Percentiles rank a stretch among this genome's conserved stretches.
Conservation (phyloP, 30 jellyfish, hydroid and myxozoan species). For the Hydractinia symbiolongicarpus region DNA sequence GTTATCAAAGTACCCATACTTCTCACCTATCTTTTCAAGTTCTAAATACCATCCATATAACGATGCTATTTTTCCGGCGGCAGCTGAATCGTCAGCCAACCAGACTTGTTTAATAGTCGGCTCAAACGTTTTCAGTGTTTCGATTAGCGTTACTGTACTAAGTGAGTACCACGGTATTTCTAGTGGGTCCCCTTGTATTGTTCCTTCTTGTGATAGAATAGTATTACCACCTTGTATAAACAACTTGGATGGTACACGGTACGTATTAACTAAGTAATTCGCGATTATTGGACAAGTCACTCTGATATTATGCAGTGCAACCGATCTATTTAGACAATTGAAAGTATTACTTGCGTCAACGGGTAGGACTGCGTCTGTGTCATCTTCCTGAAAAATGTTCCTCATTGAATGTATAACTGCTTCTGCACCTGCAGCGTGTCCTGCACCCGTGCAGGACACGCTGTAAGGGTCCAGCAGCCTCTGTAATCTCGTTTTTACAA, state of each 20-base stretch:
- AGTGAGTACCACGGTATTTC: background rate
- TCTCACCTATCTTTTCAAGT: background rate
- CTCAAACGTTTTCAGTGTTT: background rate
- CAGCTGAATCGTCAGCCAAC: slow-evolving; percentile 25
- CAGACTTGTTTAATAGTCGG: slow-evolving; percentile 2
- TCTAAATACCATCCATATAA: background rate
- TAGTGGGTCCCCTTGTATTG: background rate
- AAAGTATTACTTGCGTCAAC: too few species aligned
- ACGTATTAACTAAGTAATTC: background rate
- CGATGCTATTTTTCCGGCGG: background rate
- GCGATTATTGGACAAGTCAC: background rate
- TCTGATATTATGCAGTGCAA: background rate
- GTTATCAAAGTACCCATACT: too few species aligned
- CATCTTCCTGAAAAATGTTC: background rate
- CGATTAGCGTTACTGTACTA: background rate
- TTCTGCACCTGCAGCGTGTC: slow-evolving; percentile 42
- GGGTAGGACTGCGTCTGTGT: background rate
- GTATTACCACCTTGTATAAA: background rate
- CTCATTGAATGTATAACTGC: slow-evolving; percentile 20
- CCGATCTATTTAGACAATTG: background rate
- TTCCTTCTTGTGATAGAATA: too few species aligned
- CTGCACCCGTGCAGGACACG: slow-evolving; percentile 43
- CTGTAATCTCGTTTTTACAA: slow-evolving; percentile 28
- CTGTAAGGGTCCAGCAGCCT: slow-evolving; percentile 37
- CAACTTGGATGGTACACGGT: background rate